Evolutionary conservation across 2,113 vertebrate genomes (phyloP), one percentile per base, ranked within the genome.

Genomic region (Pachypanchax playfairii): DNA sequence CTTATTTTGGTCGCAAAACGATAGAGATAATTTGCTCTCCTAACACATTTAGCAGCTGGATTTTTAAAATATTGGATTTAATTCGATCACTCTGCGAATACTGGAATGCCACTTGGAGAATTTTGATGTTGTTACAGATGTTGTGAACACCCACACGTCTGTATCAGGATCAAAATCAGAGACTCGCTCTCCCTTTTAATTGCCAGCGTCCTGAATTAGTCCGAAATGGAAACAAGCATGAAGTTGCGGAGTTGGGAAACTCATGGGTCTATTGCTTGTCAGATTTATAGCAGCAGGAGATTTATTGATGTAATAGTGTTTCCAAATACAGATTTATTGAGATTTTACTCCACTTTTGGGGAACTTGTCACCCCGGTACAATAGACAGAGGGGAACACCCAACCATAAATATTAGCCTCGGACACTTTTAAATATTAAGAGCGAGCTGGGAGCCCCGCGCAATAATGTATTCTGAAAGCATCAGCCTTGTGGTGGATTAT

Each of bases 331-430:
- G 70, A 80, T 90, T 89, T 90, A 83, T 87, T 65, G 70, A 76
- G 66, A 76, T 84, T 85, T 84, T 79, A 62, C 77, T 70, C 65
- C 70, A 70, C 74, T 72, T 86, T 78, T 85, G 86, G 77, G 81
- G 77, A 81, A 88, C 79, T 82, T 89, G 87, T 91, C 84, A 86
- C 84, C 77, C 70, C 52, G 11, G 85, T 69, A 83, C 75, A 88
- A 83, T 79, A 83, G 85, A 88, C 82, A 79, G 82, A 88, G 82
- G 78, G 89, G 82, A 87, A 91, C 87, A 90, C 89, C 91, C 90
- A 76, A 54, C 84, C 74, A 41, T 91, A 90, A 91, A 90, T 88
- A 87, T 83, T 68, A 75, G 68, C 76, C 75, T 77, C 69, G 75
- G 88, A 89, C 81, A 88, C 80, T 79, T 81, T 82, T 73, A 86